phyloP scores from a whole-genome alignment of 1,140 invertebrate genomes.

The Sycophila sp. region DNA sequence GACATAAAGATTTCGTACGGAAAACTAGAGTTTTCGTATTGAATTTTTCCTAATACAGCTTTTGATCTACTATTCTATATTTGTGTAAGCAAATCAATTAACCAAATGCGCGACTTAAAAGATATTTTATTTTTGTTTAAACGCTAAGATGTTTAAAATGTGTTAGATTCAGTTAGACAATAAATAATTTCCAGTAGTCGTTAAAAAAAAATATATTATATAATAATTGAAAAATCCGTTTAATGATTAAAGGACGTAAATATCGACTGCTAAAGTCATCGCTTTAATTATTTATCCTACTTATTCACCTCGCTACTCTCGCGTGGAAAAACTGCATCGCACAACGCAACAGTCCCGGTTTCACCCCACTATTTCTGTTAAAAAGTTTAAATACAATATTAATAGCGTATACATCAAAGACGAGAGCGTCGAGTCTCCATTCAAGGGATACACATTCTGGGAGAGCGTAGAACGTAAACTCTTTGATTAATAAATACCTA shows the following conservation, averaged over 20 bases:
- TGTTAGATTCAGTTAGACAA: background rate
- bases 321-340: background rate
- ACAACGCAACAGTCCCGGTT: background rate
- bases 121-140: conserved; percentile 20
- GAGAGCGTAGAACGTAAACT: conserved; percentile 27
- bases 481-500: conserved; percentile 34
- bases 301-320: background rate
- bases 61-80: background rate
- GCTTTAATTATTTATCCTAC: too few species aligned
- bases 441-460: conserved; percentile 8
- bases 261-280: background rate
- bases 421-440: conserved; percentile 21
- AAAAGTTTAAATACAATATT: conserved; percentile 31
- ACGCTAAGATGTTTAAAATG: conserved; percentile 18
- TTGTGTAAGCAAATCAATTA: conserved; percentile 12
- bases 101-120: conserved; percentile 15
- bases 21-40: background rate
- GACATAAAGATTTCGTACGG: too few species aligned
- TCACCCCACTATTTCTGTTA: background rate
- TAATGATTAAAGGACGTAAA: conserved; percentile 9
- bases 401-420: conserved; percentile 31
- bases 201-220: background rate
- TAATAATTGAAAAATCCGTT: conserved; percentile 12
- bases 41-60: background rate
- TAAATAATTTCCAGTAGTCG: conserved; percentile 24